Base-by-base conservation (phyloP, 2,797 vertebrate species). In the Pogonophryne albipinna region DNA sequence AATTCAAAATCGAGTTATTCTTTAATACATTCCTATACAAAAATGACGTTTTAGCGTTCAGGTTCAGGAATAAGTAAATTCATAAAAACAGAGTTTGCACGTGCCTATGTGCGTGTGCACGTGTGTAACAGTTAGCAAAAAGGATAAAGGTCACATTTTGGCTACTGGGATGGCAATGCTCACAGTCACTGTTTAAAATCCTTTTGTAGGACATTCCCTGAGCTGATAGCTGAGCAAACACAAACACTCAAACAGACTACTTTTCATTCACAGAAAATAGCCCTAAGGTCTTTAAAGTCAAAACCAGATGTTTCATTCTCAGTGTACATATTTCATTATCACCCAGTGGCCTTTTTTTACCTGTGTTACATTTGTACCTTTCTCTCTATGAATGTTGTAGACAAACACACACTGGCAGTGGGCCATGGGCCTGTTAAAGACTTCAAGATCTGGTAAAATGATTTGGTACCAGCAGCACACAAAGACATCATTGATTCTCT, bases 401-500 rank as follows among this genome's bases (percentile, higher is more conserved):
- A 42, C n/a, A 59, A 59, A 73, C 31, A 42, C 66, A 75, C 56
- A 71, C 34, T n/a, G 68, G 68, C 72, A 63, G 74, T 51, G 74
- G 71, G 72, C 66, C 66, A 49, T 50, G 63, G 67, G 58, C 75
- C 84, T 75, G 71, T 63, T 77, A 71, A 74, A 74, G 34, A 69
- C 81, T 71, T 57, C 50, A 61, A 73, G 87, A 90, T 90, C 91
- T 93, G 91, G 58, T 90, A 72, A 89, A 91, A 93, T 87, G 73
- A 91, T 93, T 89, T 83, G 69, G 68, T 85, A 82, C 80, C 76
- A 6, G 38, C 71, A 81, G 87, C 71, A 82, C 78, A 92, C 92
- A 93, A 92, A 93, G 89, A 80, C 82, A 71, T 85, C 87, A 91
- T 92, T 92, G 90, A 93, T 85, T 89, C 78, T 64, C 63, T 57